Evolutionary conservation across 2,797 vertebrate genomes (phyloP).

Genomic region (Myotis planiceps): DNA sequence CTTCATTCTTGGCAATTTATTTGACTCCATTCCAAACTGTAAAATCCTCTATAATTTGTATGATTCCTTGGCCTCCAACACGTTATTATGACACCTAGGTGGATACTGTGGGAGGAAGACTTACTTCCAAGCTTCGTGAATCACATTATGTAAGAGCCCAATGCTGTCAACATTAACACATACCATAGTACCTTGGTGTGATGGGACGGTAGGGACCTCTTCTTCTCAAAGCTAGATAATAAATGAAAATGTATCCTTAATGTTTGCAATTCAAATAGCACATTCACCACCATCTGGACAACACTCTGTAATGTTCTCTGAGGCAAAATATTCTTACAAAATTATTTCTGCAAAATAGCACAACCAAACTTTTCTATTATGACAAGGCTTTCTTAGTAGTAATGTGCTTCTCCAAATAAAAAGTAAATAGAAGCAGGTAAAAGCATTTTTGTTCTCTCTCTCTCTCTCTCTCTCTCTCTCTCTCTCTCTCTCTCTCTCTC

Average conservation of each 20-base stretch:
- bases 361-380: slow-evolving; percentile 11
- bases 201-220: neutral
- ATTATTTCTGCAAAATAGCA: slow-evolving; percentile 41
- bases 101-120: neutral
- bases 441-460: neutral
- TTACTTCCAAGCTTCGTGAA: neutral
- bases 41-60: neutral
- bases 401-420: neutral
- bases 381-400: neutral
- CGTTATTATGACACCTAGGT: neutral
- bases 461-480: neutral
- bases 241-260: slow-evolving; percentile 36
- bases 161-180: neutral
- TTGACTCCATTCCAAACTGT: neutral
- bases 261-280: slow-evolving; percentile 27
- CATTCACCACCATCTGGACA: slow-evolving; percentile 34
- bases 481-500: accelerated
- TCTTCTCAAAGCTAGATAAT: slow-evolving; percentile 19
- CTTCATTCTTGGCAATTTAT: neutral
- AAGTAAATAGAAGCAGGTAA: neutral
- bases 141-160: neutral
- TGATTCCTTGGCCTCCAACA: neutral
- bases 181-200: neutral
- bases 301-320: neutral
- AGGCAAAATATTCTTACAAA: slow-evolving; percentile 34